Evolutionary conservation across 2,888 invertebrate species (phyloP), one percentile per base, ranked within the genome.

Genomic region (Tribolium freemani): DNA sequence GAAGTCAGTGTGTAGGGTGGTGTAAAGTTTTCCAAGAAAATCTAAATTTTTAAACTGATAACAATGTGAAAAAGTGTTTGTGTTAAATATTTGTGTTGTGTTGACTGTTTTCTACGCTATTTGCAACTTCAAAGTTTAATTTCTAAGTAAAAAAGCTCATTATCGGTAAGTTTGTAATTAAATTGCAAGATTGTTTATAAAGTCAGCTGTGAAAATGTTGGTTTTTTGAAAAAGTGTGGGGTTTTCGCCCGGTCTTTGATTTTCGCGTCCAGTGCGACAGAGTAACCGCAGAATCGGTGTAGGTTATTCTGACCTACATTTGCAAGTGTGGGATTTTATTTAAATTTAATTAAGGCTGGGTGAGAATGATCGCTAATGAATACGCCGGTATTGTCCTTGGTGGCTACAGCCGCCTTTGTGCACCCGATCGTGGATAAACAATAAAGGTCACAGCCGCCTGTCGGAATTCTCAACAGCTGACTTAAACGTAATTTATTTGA

Each of bases 1-100:
- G 84, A 81, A 82, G 84, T 80, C 77, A 75, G 79, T 78, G 79
- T 80, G 80, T 79, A 80, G 85, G 85, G 85, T 85, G 84, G 83
- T 84, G 83, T 83, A 76, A 77, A 76, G 78, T 80, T 81, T 79
- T 78, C 76, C 71, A 79, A 79, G 61, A 78, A 79, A 77, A 75
- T 75, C 66, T 66, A 69, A 76, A 74, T 75, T 77, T 74, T 73
- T 73, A 72, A 73, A 70, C 69, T 58, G 61, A 13, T 30, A 54
- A 68, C 57, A 53, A 75, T 66, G 74, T 71, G 73, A 75, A 69
- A 71, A 63, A 26, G 72, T 73, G 63, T 69, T 70, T 45, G 64
- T 71, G 73, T 73, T 67, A 57, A 50, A 64, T 8, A 26, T 45
- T 58, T 60, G 71, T 71, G 71, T 48, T 71, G 67, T 53, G 67